Base-by-base conservation (phyloP, 2,113 vertebrate species). In the Platycercus adscitus region DNA sequence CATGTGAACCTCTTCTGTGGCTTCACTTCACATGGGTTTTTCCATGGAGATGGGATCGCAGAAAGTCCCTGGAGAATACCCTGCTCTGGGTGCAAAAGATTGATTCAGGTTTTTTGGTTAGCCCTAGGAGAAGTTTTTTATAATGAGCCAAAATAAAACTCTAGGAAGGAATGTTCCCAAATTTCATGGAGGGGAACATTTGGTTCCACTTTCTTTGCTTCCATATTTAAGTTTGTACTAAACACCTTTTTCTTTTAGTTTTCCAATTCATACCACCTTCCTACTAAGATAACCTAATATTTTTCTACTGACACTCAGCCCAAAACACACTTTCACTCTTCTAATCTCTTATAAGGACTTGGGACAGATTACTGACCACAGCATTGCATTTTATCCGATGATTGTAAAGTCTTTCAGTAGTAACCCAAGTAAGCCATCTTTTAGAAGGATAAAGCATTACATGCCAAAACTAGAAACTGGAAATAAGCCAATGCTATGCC, bases 11-110 rank as follows among this genome's bases (percentile, higher is more conserved):
- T 94, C 29, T 46, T 65, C 49, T 50, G 60, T 68, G 35, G 53
- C 47, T 96, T 95, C 60, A 43, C 76, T 93, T 95, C 85, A 66
- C 55, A 31, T 73, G 71, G 26, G 18, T 53, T 91, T 81, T 80
- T 76, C 77, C 10, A 1, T 39, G 79, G 64, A 91, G 64, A 80
- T 8, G 50, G 47, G 55, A 63, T 3, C 83, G 43, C 33, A 75
- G 14, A 70, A 78, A 63, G 15, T 71, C 87, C 58, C 93, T 35
- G 29, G 71, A 95, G 68, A 81, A 25, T 29, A 66, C 2, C 6
- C 25, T 90, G 29, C 20, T 50, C 55, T 55, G 17, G 46, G 66
- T 61, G 35, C 20, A 85, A 56, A 84, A 86, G 12, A 14, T 66
- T 88, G 66, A 61, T 80, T 79, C 49, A 41, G 44, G 13, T 58